Base-by-base conservation (phyloP, 2,797 vertebrate species). In the Eulemur rubriventer region DNA sequence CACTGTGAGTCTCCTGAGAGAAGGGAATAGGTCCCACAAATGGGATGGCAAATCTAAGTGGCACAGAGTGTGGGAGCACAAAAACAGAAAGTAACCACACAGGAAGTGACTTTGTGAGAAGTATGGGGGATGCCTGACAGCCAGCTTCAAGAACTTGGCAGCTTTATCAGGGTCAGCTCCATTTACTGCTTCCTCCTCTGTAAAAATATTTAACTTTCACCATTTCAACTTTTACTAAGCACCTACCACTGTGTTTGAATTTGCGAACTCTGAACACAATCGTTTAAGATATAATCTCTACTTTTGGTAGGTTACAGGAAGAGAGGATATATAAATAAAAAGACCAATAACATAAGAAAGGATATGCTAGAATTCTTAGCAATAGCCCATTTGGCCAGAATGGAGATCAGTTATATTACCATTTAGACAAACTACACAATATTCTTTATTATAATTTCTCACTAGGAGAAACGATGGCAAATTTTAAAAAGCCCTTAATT, bases 371-470 rank as follows among this genome's bases (percentile, higher is more conserved):
- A 92, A 65, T 92, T 95, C 85, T 89, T 80, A 82, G 46, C 91
- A 97, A 93, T 65, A 96, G 88, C 30, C 50, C 69, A 69, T 85
- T 93, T 87, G 75, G 41, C 12, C 24, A 93, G 69, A 89, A 90
- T 95, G 76, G n/a, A 59, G 84, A 86, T 78, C 75, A 90, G 67
- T 76, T 89, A 81, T 33, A 88, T 75, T 97, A 4, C 41, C 43
- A 63, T 82, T 85, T 85, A 92, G n/a, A 92, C 46, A 90, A 92
- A 84, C 30, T 43, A 96, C 20, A 94, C 30, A 82, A 65, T 93
- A 24, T 75, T 82, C 2, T 63, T 89, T 78, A 82, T 55, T 55
- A 30, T 76, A 86, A 93, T 57, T 91, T 79, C 33, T 90, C 20
- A 86, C 16, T 30, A 75, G 35, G 46, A 95, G 38, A 93, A 96